phyloP scores from a whole-genome alignment of 2,888 invertebrate genomes.

The Dendrolimus houi region DNA sequence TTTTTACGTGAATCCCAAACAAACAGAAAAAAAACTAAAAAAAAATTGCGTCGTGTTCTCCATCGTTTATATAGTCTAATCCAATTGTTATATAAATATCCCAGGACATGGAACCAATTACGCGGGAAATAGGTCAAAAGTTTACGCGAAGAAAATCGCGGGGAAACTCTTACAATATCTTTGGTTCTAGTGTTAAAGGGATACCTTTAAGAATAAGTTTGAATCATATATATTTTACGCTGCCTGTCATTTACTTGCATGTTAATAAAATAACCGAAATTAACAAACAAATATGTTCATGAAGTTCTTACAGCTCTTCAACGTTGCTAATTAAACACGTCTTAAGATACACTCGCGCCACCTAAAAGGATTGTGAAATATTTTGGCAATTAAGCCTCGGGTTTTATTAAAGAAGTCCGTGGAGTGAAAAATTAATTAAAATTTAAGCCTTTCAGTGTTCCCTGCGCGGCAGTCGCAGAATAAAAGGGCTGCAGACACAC shows the following conservation, averaged over 20 bases:
- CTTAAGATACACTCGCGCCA: slow-evolving; percentile 35
- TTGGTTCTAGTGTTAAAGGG: no score
- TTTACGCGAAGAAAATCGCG: no score
- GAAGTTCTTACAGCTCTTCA: slow-evolving; percentile 24
- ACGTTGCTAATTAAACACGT: slow-evolving; percentile 50
- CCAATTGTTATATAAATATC: no score
- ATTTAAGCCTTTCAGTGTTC: slow-evolving; percentile 58
- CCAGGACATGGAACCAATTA: no score
- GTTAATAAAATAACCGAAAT: not conserved
- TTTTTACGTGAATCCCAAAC: no score
- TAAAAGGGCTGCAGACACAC: slow-evolving; percentile 50
- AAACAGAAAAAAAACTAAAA: no score
- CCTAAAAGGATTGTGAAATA: slow-evolving; percentile 54
- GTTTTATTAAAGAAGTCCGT: slow-evolving; percentile 57
- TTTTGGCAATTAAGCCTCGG: slow-evolving; percentile 55
- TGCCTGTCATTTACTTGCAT: not conserved
- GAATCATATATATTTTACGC: no score
- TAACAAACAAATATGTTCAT: not conserved
- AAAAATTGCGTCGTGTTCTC: no score
- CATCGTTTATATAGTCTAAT: no score
- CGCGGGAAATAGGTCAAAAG: no score
- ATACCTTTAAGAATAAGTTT: no score
- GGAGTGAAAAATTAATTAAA: slow-evolving; percentile 73
- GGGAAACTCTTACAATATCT: no score
- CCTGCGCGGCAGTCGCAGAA: slow-evolving; percentile 45